phyloP scores from a whole-genome alignment of 1,140 invertebrate species.

The Euura saliciscinereae region DNA sequence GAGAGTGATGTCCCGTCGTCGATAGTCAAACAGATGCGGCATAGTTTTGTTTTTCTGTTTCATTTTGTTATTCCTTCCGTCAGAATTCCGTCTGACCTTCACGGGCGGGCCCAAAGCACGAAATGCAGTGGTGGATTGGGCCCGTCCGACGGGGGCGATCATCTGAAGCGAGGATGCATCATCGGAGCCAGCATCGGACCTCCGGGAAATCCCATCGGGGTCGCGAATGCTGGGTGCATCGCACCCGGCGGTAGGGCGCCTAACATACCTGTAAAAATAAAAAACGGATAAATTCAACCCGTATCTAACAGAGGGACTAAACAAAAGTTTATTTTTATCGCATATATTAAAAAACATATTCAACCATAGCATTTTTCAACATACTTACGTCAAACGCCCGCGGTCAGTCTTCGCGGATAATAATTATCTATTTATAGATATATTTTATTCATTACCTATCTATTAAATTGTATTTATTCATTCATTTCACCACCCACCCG shows the following conservation, averaged over 20 bases:
- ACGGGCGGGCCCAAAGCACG: constrained; percentile 60
- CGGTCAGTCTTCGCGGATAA: constrained; percentile 7
- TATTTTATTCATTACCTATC: too few species aligned
- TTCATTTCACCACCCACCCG: too few species aligned
- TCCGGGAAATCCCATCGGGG: constrained; percentile 68
- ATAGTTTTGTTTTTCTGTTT: too few species aligned
- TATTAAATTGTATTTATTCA: too few species aligned
- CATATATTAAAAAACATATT: neutral
- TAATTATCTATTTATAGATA: neutral
- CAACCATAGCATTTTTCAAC: neutral
- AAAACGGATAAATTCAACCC: constrained; percentile 8
- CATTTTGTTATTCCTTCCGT: neutral
- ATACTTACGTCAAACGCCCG: neutral
- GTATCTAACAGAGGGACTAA: neutral
- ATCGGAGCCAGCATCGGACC: constrained; percentile 69
- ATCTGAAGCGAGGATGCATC: constrained; percentile 81
- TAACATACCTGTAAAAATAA: constrained; percentile 67
- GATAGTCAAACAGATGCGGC: too few species aligned
- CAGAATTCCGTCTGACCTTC: constrained; percentile 21
- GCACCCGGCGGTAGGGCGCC: constrained; percentile 70
- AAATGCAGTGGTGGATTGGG: constrained; percentile 58
- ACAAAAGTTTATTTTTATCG: too few species aligned
- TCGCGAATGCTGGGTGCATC: constrained; percentile 67
- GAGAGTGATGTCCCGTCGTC: too few species aligned
- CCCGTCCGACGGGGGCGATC: constrained; percentile 67